Base-by-base conservation (phyloP, 2,797 vertebrate genomes). In the Martes flavigula region DNA sequence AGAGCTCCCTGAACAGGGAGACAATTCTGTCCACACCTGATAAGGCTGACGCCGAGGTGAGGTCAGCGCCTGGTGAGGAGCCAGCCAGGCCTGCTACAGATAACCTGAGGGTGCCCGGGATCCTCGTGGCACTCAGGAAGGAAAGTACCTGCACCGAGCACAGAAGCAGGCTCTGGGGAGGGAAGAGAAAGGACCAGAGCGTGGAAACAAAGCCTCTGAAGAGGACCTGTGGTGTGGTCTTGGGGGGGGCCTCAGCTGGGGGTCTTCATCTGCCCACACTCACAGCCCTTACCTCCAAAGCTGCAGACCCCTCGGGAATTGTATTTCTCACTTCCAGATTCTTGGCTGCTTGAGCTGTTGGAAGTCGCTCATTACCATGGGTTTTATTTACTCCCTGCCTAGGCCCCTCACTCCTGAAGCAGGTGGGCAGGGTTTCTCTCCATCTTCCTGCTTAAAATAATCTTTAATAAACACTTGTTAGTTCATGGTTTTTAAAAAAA, bases 21-120 rank as follows among this genome's bases (percentile, higher is more conserved):
- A 46, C 21, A 0, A 15, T 83, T 73, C 97, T 96, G 91, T 97
- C 94, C 81, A 79, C 97, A 97, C 98, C 94, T 96, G 98, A 98
- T 98, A 98, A 98, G 96, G 43, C 95, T 97, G 97, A 97, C 96
- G 97, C 97, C 97, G 83, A 91, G 89, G 95, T 95, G 93, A 97
- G 97, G 95, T 97, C 97, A 98, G 97, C 95, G 77, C 72, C 83
- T 9, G 46, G 91, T n/a, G n/a, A 92, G 92, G 88, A 96, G 96
- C 92, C 86, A 2, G 90, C 66, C 58, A 17, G 96, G 79, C 77
- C 58, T 0, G 72, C 27, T 46, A 79, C 23, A 70, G 96, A 97
- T 97, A 97, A 96, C 90, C 77, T 54, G 56, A 77, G 92, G 91
- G 54, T 18, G 40, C 58, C 85, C 32, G 23, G 66, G 81, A 77